Evolutionary conservation across 1,140 invertebrate species (phyloP), one percentile per base, ranked within the genome.

Genomic region (Bradynema listronoti): DNA sequence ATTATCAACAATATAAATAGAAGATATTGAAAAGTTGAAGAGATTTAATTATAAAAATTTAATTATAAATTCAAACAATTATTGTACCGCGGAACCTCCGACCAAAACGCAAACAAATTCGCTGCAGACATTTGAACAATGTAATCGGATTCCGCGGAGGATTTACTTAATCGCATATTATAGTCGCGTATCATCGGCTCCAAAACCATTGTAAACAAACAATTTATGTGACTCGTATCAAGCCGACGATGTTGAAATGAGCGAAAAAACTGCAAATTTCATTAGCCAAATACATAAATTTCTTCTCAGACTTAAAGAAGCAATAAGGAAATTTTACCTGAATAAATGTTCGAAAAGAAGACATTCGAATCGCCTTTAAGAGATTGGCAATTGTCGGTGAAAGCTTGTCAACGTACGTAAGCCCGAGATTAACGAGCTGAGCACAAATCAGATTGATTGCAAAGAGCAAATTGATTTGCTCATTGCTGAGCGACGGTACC

Each of bases 401-500:
- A 24, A 50, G 16, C 5, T n/a, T 4, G 3, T 24, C 47, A n/a
- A 29, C 47, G 16, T 9, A 9, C 3, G 29, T n/a, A n/a, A 50
- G 19, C 16, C 47, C 47, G 27, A 5, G 3, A 29, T 50, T 50
- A 27, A 46, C 33, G 9, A 55, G 32, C n/a, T 47, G 4, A 4
- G n/a, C 33, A n/a, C 53, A 55, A 50, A 55, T 55, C 3, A 55
- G 33, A 11, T 14, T 16, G 53, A 55, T 30, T 5, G 33, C 16
- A 27, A 19, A 55, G 3, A 30, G 32, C 4, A 46, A 5, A 4
- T 22, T n/a, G 14, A 50, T 46, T 55, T 55, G 52, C n/a, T 30
- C 41, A n/a, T 55, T 45, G 43, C 16, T 53, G 32, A 55, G n/a
- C 5, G 52, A 55, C 9, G 32, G 32, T 9, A 45, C 52, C 33